phyloP scores from a whole-genome alignment of 2,113 vertebrate genomes.

The Pangasianodon hypophthalmus region DNA sequence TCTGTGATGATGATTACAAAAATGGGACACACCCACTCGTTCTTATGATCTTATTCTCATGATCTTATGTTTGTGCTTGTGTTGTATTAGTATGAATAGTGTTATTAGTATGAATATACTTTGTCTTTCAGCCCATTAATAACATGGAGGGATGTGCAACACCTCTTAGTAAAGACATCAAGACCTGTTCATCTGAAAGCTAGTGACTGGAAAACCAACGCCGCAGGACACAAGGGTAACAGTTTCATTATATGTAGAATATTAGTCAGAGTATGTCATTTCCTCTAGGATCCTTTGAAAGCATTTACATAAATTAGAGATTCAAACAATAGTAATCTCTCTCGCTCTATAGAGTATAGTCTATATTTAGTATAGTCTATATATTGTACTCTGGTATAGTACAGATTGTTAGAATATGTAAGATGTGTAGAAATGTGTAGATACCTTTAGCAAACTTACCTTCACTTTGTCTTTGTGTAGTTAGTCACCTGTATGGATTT shows the following conservation, averaged over 20 bases:
- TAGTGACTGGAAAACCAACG: conserved; percentile 87
- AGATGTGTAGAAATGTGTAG: not conserved
- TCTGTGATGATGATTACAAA: not conserved
- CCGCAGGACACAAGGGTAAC: conserved; percentile 84
- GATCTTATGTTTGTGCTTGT: not conserved
- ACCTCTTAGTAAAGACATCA: conserved; percentile 88
- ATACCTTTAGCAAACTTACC: not conserved
- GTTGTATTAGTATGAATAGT: not conserved
- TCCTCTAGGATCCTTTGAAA: not conserved
- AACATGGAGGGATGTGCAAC: conserved; percentile 91
- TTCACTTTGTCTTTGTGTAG: conserved; percentile 69
- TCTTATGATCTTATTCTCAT: no score
- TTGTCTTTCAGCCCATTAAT: conserved; percentile 78
- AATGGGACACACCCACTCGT: not conserved
- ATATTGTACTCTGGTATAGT: not conserved
- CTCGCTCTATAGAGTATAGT: no score
- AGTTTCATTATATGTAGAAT: not conserved
- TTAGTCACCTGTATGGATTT: conserved; percentile 95
- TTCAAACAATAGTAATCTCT: no score
- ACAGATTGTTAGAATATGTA: not conserved
- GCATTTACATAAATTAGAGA: not conserved
- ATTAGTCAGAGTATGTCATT: not conserved
- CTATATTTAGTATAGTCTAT: not conserved
- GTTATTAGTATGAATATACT: not conserved
- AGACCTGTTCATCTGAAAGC: conserved; percentile 86